phyloP scores from a whole-genome alignment of 2,113 vertebrate genomes.

The Candoia aspera region DNA sequence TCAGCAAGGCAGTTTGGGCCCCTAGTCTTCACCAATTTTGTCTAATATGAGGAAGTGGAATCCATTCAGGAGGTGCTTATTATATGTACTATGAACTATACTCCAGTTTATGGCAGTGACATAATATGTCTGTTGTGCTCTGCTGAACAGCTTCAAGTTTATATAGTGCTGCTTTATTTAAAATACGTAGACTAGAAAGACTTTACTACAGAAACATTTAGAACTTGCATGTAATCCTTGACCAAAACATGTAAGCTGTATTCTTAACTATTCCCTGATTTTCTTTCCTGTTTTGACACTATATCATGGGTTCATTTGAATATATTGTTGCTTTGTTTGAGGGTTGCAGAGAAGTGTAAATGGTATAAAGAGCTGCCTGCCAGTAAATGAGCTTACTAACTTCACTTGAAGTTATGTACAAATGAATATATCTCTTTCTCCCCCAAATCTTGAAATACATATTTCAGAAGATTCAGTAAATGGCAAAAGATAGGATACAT shows the following conservation, averaged over 20 bases:
- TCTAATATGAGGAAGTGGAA: neutral
- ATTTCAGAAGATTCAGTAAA: conserved; percentile 29
- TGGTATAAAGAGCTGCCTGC: neutral
- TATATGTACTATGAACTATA: neutral
- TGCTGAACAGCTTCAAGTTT: conserved; percentile 32
- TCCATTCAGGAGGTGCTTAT: conserved; percentile 1
- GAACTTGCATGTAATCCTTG: conserved; percentile 34
- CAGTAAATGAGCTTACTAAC: neutral
- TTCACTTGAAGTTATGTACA: neutral
- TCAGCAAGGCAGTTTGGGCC: neutral
- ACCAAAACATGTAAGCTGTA: conserved; percentile 39
- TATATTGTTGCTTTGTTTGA: neutral
- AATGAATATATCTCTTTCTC: neutral
- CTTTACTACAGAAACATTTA: conserved; percentile 49
- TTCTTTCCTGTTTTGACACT: conserved; percentile 37
- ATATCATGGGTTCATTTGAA: conserved; percentile 41
- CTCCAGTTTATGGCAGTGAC: conserved; percentile 7
- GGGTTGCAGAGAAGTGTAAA: neutral
- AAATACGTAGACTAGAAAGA: conserved; percentile 43
- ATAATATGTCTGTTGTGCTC: conserved; percentile 45
- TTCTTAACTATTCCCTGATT: neutral
- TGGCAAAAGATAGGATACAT: conserved; percentile 19
- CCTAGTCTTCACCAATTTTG: neutral
- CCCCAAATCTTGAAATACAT: neutral
- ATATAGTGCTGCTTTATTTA: conserved; percentile 56